Conservation (phyloP, 2,113 vertebrate species). For the Kryptolebias marmoratus region DNA sequence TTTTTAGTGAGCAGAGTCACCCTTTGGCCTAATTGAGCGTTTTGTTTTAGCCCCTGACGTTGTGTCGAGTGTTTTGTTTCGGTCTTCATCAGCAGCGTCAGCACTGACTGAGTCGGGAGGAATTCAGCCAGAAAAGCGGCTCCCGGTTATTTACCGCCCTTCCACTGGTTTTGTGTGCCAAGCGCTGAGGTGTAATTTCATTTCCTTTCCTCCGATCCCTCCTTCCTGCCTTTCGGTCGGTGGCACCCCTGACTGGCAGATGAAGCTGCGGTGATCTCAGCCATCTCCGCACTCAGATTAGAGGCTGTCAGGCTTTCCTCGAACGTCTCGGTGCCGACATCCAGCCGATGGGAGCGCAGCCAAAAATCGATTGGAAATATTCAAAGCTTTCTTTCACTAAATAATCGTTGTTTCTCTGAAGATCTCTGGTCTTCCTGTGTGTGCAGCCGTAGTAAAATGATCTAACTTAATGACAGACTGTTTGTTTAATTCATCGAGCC, state of each 20-base stretch:
- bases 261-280: conserved; percentile 29
- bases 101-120: conserved; percentile 15
- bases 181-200: conserved; percentile 33
- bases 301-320: conserved; percentile 14
- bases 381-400: not conserved
- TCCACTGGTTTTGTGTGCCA: conserved; percentile 32
- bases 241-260: conserved; percentile 19
- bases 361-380: conserved; percentile 24
- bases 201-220: conserved; percentile 18
- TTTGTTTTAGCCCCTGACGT: not conserved
- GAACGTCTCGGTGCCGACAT: conserved; percentile 2
- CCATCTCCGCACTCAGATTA: conserved; percentile 8
- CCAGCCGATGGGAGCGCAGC: conserved; percentile 16
- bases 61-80: not conserved
- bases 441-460: too few relatives aligned
- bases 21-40: not conserved
- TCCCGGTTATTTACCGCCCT: conserved; percentile 46
- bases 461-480: too few relatives aligned
- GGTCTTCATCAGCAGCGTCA: conserved; percentile 17
- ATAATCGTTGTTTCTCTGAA: conserved; percentile 5
- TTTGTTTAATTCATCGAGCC: too few relatives aligned
- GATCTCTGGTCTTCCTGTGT: not conserved
- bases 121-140: conserved; percentile 28
- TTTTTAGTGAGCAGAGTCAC: not conserved
- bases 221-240: conserved; percentile 3